Conservation (phyloP, 2,797 vertebrate species). For the Passerculus sandwichensis region DNA sequence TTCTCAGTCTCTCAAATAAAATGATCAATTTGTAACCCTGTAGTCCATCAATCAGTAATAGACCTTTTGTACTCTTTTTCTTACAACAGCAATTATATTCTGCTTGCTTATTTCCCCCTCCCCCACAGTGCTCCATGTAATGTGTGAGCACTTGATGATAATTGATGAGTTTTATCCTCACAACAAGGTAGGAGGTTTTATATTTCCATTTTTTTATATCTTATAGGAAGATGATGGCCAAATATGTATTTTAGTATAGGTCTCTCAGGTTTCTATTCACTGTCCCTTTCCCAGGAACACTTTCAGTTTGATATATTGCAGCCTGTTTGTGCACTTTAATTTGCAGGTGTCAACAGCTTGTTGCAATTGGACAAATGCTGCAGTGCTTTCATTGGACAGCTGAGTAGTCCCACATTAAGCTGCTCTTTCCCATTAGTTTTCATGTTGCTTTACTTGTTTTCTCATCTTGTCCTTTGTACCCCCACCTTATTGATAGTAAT, state of each 20-base stretch:
- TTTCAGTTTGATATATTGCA: conserved; percentile 31
- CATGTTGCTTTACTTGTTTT: neutral
- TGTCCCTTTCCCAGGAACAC: conserved; percentile 16
- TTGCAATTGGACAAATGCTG: neutral
- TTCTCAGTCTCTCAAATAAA: neutral
- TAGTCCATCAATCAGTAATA: conserved; percentile 22
- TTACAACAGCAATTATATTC: conserved; percentile 7
- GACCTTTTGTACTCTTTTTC: neutral
- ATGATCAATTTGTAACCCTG: neutral
- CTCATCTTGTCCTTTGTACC: neutral
- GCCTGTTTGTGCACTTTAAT: conserved; percentile 20
- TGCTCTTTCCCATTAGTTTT: neutral
- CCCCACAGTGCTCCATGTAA: accelerated
- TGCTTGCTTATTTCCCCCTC: neutral
- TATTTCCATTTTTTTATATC: conserved; percentile 18
- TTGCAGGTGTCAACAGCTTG: conserved; percentile 26
- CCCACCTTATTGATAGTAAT: neutral
- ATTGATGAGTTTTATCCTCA: conserved; percentile 28
- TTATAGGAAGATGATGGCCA: neutral
- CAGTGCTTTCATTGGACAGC: neutral
- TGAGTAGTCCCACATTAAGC: neutral
- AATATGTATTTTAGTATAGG: neutral
- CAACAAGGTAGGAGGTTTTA: neutral
- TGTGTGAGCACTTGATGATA: neutral
- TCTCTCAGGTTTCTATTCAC: conserved; percentile 6